These are phyloP conservation scores for Linnaemya tessellans DNA, from an alignment of 2,888 invertebrate species.

Conservation along the genomic window DNA sequence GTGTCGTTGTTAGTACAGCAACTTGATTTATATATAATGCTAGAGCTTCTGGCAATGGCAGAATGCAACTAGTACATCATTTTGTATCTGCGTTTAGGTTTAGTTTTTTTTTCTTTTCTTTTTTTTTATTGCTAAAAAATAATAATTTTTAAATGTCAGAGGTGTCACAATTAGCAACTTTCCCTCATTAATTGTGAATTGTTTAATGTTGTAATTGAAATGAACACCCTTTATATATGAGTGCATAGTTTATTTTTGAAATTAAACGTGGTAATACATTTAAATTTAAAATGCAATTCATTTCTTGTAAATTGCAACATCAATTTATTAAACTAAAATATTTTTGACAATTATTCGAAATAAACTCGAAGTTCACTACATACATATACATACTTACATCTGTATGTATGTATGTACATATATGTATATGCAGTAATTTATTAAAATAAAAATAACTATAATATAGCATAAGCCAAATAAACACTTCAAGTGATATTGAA, in stretches of 20 bases:
- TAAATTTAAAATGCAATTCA: background rate
- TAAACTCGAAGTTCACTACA: background rate
- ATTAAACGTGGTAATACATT: background rate
- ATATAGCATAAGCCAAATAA: constrained; percentile 10
- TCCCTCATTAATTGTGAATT: background rate
- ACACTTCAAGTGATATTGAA: constrained; percentile 38
- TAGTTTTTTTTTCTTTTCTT: too few relatives aligned
- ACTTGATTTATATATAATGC: too few relatives aligned
- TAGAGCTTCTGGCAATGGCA: too few relatives aligned
- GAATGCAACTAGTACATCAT: too few relatives aligned
- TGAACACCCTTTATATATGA: too few relatives aligned
- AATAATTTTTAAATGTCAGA: too few relatives aligned
- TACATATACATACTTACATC: background rate
- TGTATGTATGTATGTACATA: too few relatives aligned
- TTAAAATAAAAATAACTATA: background rate
- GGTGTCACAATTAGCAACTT: background rate
- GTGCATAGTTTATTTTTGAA: background rate
- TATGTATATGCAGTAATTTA: background rate
- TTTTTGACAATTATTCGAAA: constrained; percentile 14
- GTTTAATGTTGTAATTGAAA: too few relatives aligned
- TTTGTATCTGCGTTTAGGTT: too few relatives aligned
- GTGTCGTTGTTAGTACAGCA: too few relatives aligned
- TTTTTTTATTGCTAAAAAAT: too few relatives aligned
- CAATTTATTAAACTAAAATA: constrained; percentile 11
- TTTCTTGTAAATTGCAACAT: constrained; percentile 22